Base-by-base conservation (phyloP, 2,113 vertebrate genomes). In the Motacilla alba region DNA sequence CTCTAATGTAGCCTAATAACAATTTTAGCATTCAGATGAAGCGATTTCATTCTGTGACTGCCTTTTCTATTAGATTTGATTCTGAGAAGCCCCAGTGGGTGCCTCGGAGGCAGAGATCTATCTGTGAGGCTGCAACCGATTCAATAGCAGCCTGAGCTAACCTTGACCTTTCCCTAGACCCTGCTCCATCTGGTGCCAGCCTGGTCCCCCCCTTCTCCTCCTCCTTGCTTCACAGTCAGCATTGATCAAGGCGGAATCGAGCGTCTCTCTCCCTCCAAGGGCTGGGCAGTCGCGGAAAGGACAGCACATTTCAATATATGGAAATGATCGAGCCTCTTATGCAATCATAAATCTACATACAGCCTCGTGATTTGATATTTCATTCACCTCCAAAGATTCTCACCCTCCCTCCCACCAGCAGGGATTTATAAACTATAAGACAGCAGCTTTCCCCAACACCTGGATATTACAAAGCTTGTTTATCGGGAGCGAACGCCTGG, bases 1-100 rank as follows among this genome's bases (percentile, higher is more conserved):
- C 97, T 98, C 98, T 98, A 98, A 98, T 98, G 98, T 98, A 98
- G 98, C 98, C 98, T 98, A 98, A 98, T 98, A 98, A 98, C 98
- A 98, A 98, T 98, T 98, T 98, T 98, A 98, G 98, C 98, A 98
- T 98, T 98, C 98, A 98, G 98, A 98, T 98, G 98, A 98, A 98
- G 98, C 97, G 98, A 98, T 98, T 98, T 98, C 98, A 97, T 98
- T 98, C 98, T 98, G 98, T 97, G 97, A 98, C 98, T 98, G 98
- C 98, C 98, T 98, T 98, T 98, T 98, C 98, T 98, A 98, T 98
- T 98, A 98, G 98, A 98, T 98, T 98, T 98, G 98, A 98, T 98
- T 98, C 98, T 98, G 98, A 98, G 98, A 98, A 98, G 97, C 98
- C 98, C 98, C 98, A 98, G 98, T 98, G 98, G 98, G 98, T 98